These are phyloP conservation scores for Caloenas nicobarica DNA, from an alignment of 2,113 vertebrate species.

Conservation along the genomic window DNA sequence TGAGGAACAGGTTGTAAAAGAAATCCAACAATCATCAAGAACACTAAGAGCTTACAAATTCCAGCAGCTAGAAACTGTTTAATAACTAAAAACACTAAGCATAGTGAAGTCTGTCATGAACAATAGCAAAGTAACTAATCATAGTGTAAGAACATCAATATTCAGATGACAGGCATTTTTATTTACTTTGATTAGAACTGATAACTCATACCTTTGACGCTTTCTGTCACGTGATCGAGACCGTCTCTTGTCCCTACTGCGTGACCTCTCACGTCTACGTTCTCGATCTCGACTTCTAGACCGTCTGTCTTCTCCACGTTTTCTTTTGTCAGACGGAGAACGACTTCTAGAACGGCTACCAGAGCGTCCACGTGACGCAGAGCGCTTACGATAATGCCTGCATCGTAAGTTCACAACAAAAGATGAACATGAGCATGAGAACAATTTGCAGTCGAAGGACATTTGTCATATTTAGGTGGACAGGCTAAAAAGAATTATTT, in stretches of 20 bases:
- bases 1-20: background rate
- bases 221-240: conserved; percentile 94
- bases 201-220: conserved; percentile 78
- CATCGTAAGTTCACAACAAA: background rate
- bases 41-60: background rate
- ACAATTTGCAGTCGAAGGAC: fast-evolving
- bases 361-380: conserved; percentile 87
- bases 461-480: background rate
- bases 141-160: fast-evolving
- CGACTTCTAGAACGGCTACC: conserved; percentile 91
- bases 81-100: background rate
- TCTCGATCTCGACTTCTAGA: conserved; percentile 83
- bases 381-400: conserved; percentile 96
- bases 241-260: conserved; percentile 90
- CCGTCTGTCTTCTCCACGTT: conserved; percentile 85
- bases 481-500: background rate
- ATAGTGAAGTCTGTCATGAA: background rate
- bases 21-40: background rate
- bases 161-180: fast-evolving
- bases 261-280: conserved; percentile 82
- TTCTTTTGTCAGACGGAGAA: conserved; percentile 92
- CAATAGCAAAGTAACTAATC: background rate
- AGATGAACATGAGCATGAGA: fast-evolving
- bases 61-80: background rate
- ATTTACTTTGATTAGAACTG: fast-evolving